Base-by-base conservation (phyloP, 2,888 invertebrate species). In the Eumerus sabulonum region DNA sequence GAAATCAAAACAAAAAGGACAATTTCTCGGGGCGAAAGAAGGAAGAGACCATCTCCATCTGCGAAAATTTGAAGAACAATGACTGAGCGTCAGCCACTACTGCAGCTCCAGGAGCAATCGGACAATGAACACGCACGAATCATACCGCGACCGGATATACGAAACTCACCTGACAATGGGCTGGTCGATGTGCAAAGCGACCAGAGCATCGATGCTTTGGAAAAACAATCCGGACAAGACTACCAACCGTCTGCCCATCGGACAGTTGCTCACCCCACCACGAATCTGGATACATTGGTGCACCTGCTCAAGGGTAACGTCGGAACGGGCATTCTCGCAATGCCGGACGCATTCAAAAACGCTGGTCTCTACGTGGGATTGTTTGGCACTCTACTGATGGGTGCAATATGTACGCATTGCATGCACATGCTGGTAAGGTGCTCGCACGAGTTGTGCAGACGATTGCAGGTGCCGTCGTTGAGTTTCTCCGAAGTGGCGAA, bases 251-350 rank as follows among this genome's bases (percentile, higher is more conserved):
- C 93, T 11, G 89, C 92, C 14, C 93, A 94, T 86, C 90, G 95
- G 84, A 91, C 92, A 67, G 87, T 95, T 83, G 94, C 94, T 85
- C 93, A 95, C 88, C 95, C 95, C 0, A 95, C 95, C 2, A 94
- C 95, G 82, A 96, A 94, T 89, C 91, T 93, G 83, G 94, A 94
- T 85, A 94, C 95, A 1, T 90, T 94, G 87, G 92, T 94, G 82
- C 94, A 94, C 86, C 89, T 94, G 79, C 88, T 94, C 40, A 94
- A 94, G 87, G 94, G 93, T 19, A 94, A 93, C 84, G 91, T 93
- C 82, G 98, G 98, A 7, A 98, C 98, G 0, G 99, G 99, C 3
- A 97, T 99, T 83, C 90, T 99, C 83, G 98, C 99, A 7, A 96
- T 99, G 95, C 98, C 99, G 3, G 94, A 96, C 89, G 98, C 97